These are phyloP conservation scores for Sesamia nonagrioides DNA, from an alignment of 1,140 invertebrate genomes.

Conservation along the genomic window DNA sequence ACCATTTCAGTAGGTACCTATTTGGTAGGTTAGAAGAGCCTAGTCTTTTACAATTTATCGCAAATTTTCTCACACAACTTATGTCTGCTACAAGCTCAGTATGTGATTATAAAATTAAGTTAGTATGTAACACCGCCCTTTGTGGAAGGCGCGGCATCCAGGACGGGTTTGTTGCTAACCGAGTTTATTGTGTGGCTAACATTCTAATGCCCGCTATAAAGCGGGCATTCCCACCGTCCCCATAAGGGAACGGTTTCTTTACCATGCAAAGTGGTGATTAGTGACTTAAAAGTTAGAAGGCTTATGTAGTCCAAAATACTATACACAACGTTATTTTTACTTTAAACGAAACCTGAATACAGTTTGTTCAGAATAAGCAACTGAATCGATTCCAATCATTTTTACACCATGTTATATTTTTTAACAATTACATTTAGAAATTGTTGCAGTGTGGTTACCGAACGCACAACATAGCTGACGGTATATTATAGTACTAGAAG, in stretches of 20 bases:
- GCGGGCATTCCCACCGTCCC: too few relatives aligned
- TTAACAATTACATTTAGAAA: too few relatives aligned
- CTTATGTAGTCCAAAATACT: too few relatives aligned
- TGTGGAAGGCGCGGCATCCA: constrained; percentile 18
- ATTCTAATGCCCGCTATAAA: constrained; percentile 1
- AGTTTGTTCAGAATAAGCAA: too few relatives aligned
- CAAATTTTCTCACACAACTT: neutral
- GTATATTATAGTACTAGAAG: too few relatives aligned
- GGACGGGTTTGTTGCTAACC: constrained; percentile 35
- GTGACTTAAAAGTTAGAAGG: constrained; percentile 2
- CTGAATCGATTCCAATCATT: too few relatives aligned
- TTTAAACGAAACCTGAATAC: too few relatives aligned
- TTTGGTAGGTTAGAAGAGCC: neutral
- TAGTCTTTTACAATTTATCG: neutral
- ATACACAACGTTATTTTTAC: too few relatives aligned
- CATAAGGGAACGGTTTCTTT: constrained; percentile 16
- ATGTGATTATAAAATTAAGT: constrained; percentile 18
- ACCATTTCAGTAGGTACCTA: too few relatives aligned
- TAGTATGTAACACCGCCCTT: constrained; percentile 34
- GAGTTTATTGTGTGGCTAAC: neutral
- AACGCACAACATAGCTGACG: too few relatives aligned
- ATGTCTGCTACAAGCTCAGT: constrained; percentile 3
- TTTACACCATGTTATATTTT: too few relatives aligned
- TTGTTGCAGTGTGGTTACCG: too few relatives aligned
- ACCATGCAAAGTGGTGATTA: constrained; percentile 13